Evolutionary conservation across 2,113 vertebrate genomes (phyloP), one percentile per base, ranked within the genome.

Genomic region (Pangasianodon hypophthalmus): DNA sequence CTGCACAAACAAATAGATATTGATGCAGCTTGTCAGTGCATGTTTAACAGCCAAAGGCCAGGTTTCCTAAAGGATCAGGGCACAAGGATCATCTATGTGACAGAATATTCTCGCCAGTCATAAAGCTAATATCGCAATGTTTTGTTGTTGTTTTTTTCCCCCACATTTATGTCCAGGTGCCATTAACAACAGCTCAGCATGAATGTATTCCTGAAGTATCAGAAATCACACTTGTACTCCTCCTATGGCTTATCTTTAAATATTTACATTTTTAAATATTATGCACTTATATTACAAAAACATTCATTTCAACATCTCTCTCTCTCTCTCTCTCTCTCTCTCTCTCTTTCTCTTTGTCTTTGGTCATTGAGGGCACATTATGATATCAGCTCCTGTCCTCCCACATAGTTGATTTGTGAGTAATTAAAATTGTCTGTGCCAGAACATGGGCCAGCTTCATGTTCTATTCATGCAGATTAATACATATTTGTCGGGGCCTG

Each of bases 391-490:
- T 64, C 85, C 44, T 58, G 54, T 85, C 32, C 83, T 69, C 84
- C 84, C 90, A 93, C 92, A 92, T 94, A 94, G 95, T 91, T 93
- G 94, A 95, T 94, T 95, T 93, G 93, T 60, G 89, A 94, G 94
- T 96, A 96, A 96, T 96, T 95, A 96, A 94, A 95, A 94, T 92
- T 50, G 90, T 91, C 91, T 92, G 93, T 94, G 93, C 92, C 91
- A 95, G 95, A 93, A 92, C 90, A 92, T 92, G 56, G 89, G 93
- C 95, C 93, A 93, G 92, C 94, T 94, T 96, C 94, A 95, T 96
- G 94, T 95, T 95, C 94, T 96, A 95, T 96, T 96, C 95, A 95
- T 96, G 94, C 93, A 95, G 94, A 96, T 96, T 95, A 96, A 96
- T 95, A 95, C 95, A 95, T 96, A 96, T 96, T 95, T 96, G 95